Conservation (phyloP, 2,797 vertebrate genomes). For the Buceros bicornis region DNA sequence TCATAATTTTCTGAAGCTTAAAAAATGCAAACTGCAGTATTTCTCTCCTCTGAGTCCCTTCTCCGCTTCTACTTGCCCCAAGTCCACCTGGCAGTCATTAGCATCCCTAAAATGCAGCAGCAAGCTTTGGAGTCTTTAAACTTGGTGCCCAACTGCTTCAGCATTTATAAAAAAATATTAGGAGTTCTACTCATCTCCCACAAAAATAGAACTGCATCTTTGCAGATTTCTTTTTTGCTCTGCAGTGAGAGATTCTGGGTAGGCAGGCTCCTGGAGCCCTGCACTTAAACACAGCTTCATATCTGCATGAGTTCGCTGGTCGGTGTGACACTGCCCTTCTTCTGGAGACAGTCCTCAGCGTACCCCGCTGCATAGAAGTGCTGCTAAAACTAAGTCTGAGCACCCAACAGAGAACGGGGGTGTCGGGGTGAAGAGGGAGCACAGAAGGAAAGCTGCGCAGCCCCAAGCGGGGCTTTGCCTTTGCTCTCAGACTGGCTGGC, state of each 20-base stretch:
- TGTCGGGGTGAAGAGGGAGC: not conserved
- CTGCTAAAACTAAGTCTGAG: not conserved
- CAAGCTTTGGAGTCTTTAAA: not conserved
- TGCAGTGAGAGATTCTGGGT: not conserved
- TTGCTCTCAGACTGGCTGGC: not conserved
- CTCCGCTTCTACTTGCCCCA: not conserved
- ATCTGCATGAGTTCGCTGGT: accelerated
- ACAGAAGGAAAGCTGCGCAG: not conserved
- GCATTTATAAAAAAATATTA: not conserved
- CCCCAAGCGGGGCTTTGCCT: not conserved
- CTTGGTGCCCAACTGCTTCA: not conserved
- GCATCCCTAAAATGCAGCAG: not conserved
- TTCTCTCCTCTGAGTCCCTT: not conserved
- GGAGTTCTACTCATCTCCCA: not conserved
- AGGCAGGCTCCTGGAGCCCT: not conserved
- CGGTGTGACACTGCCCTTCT: accelerated
- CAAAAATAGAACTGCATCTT: not conserved
- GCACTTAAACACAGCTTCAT: not conserved
- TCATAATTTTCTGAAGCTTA: not conserved
- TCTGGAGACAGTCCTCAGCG: not conserved
- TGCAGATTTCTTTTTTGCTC: not conserved
- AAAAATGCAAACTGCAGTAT: not conserved
- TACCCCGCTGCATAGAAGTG: not conserved
- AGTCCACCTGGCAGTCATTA: not conserved
- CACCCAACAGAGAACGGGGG: not conserved